phyloP scores from a whole-genome alignment of 2,888 invertebrate genomes.

The Itoplectis maculator region DNA sequence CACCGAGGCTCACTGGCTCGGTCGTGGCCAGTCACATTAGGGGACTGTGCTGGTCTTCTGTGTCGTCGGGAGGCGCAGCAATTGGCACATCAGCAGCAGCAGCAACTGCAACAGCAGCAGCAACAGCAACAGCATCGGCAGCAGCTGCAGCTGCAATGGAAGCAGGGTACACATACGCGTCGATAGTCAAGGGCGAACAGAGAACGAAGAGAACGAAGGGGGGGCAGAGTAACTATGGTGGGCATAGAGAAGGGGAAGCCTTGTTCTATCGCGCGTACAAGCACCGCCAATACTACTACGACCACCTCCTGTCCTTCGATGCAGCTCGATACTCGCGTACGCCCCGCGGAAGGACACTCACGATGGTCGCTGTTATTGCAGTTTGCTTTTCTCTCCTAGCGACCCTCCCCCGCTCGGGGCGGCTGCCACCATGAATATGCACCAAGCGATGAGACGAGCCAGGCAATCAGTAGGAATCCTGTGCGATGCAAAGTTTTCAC shows the following conservation, averaged over 20 bases:
- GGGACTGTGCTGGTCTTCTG: constrained; percentile 14
- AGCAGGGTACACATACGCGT: constrained; percentile 60
- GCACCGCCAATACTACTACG: constrained; percentile 44
- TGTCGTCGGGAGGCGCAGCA: constrained; percentile 13
- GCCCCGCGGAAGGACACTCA: constrained; percentile 29
- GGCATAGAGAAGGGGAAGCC: constrained; percentile 53
- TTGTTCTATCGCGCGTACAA: constrained; percentile 60
- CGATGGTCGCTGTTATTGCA: constrained; percentile 34
- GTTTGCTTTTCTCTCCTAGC: constrained; percentile 5
- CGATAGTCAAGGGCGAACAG: constrained; percentile 68
- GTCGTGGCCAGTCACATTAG: constrained; percentile 19
- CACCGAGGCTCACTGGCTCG: constrained; percentile 55
- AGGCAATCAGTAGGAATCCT: background rate
- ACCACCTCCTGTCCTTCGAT: constrained; percentile 29
- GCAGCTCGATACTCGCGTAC: constrained; percentile 42
- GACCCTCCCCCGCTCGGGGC: too few relatives aligned
- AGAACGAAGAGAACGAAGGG: constrained; percentile 56
- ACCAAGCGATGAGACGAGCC: background rate
- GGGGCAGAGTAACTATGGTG: constrained; percentile 51
- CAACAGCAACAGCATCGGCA: constrained; percentile 16
- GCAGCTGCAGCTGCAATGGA: constrained; percentile 30
- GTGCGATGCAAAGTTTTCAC: background rate
- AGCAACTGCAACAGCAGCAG: constrained; percentile 3
- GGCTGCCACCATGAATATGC: constrained; percentile 24
- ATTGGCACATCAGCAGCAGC: constrained; percentile 21